These are phyloP conservation scores for Chymomyza procnemis DNA, from an alignment of 2,888 invertebrate genomes.

Conservation along the genomic window DNA sequence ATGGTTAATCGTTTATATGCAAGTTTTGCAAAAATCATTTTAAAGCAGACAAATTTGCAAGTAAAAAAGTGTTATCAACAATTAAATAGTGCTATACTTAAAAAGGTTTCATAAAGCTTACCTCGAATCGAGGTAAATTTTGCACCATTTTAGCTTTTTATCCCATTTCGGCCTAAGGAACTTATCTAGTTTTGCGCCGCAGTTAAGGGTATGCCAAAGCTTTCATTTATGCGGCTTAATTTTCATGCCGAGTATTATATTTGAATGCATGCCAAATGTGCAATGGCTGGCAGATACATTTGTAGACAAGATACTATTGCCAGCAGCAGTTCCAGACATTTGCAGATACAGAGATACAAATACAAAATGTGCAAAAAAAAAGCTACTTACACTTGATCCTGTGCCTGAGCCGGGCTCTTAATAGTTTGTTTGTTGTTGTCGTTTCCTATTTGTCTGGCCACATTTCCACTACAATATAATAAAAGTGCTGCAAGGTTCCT, in stretches of 20 bases:
- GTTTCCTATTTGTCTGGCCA: conserved; percentile 10
- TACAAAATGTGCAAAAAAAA: background rate
- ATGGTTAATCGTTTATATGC: no score
- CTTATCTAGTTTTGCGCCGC: no score
- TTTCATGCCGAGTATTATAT: background rate
- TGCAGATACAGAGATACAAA: background rate
- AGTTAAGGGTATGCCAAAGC: background rate
- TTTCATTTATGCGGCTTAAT: background rate
- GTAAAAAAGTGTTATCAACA: no score
- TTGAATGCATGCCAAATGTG: background rate
- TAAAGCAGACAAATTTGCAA: no score
- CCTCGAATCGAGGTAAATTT: no score
- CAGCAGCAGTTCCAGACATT: background rate
- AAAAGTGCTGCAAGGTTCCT: conserved; percentile 39
- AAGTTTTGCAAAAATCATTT: no score
- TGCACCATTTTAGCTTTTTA: no score
- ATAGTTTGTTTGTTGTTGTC: conserved; percentile 1
- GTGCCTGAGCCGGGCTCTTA: background rate
- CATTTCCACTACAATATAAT: conserved; percentile 15
- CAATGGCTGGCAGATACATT: background rate
- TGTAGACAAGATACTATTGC: background rate
- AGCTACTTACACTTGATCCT: background rate
- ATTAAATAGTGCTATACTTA: no score
- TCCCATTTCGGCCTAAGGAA: no score
- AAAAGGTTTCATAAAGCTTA: no score